Percentiles rank a stretch among this genome's conserved stretches.
Evolutionary conservation across 2,888 invertebrate species (phyloP).

Genomic region (Zhuqinia jingwanae): DNA sequence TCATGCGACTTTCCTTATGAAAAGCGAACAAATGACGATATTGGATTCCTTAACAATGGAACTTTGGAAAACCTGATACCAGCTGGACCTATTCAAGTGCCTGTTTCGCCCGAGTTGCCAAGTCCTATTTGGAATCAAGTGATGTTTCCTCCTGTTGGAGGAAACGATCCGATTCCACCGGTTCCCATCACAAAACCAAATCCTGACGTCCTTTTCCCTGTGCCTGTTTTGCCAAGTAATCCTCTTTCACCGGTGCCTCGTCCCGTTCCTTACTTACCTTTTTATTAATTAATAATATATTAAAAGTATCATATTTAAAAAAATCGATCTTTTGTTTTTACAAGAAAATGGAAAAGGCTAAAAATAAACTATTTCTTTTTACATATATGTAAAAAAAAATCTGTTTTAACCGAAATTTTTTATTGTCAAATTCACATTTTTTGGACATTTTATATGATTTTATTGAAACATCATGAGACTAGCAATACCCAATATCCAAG

Average conservation of each 20-base stretch:
- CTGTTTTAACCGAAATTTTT: too few relatives aligned
- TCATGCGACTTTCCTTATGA: conserved; percentile 60
- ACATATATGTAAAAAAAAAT: too few relatives aligned
- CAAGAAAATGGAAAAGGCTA: too few relatives aligned
- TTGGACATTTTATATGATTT: too few relatives aligned
- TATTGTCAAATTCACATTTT: too few relatives aligned
- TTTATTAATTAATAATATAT: background rate
- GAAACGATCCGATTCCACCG: background rate
- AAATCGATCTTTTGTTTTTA: too few relatives aligned
- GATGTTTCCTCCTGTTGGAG: background rate
- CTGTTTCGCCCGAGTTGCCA: conserved; percentile 34
- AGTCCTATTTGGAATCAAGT: conserved; percentile 41
- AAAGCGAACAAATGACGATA: background rate
- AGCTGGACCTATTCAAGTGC: conserved; percentile 49
- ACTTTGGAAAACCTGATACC: conserved; percentile 26
- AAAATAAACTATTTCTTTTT: too few relatives aligned
- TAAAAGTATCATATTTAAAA: too few relatives aligned
- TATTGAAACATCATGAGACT: too few relatives aligned
- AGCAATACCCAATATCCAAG: too few relatives aligned
- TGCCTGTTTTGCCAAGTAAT: conserved; percentile 46
- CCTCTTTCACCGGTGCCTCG: conserved; percentile 18
- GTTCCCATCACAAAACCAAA: conserved; percentile 55
- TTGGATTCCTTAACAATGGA: background rate
- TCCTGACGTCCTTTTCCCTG: conserved; percentile 9
- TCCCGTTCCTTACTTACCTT: conserved; percentile 21